phyloP scores from a whole-genome alignment of 1,140 invertebrate genomes.

The Argopecten irradians region DNA sequence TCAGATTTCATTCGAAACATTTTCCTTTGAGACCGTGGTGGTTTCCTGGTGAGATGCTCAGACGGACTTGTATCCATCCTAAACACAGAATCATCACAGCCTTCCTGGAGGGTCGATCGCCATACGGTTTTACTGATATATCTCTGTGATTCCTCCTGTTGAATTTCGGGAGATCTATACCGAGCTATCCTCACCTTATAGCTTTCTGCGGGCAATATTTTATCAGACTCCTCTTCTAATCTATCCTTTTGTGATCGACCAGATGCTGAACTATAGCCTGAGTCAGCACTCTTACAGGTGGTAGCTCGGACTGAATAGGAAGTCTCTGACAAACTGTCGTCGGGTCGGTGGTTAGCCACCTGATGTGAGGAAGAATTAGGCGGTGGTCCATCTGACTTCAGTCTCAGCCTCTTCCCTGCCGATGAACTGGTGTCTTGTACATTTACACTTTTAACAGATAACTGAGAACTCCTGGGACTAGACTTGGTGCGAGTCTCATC shows the following conservation, averaged over 20 bases:
- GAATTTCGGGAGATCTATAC: not conserved
- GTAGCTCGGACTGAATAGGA: not conserved
- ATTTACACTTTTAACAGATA: not conserved
- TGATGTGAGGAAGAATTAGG: not conserved
- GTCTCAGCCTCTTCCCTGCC: not conserved
- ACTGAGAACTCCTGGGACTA: not conserved
- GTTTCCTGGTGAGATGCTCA: not conserved
- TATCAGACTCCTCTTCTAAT: not conserved
- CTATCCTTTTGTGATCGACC: not conserved
- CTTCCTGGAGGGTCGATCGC: not conserved
- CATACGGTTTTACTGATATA: not conserved
- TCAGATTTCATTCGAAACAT: not conserved
- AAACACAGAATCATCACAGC: not conserved
- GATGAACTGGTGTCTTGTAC: not conserved
- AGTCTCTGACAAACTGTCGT: not conserved
- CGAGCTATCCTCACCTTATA: not conserved
- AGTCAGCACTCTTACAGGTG: not conserved
- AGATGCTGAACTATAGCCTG: not conserved
- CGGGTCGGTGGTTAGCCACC: not conserved
- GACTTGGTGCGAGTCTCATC: not conserved
- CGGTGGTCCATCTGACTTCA: not conserved
- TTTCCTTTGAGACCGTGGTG: not conserved
- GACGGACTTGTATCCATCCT: not conserved
- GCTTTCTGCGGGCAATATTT: not conserved
- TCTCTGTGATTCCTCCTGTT: not conserved